phyloP scores from a whole-genome alignment of 1,140 invertebrate species.

The Pantala flavescens region DNA sequence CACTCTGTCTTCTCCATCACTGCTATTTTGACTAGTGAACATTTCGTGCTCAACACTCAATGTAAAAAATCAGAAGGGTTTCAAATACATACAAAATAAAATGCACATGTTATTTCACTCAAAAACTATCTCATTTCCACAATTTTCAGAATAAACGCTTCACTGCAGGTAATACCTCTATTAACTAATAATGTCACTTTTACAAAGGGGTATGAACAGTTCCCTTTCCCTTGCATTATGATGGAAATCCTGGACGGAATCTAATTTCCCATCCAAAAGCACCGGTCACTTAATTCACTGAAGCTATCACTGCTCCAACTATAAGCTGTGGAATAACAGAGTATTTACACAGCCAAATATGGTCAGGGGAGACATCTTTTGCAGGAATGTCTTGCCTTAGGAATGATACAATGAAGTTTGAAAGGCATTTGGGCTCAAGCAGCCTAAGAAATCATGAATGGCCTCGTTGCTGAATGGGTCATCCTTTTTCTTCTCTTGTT shows the following conservation, averaged over 20 bases:
- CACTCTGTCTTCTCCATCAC: too few relatives aligned
- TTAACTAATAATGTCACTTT: too few relatives aligned
- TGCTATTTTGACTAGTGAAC: not conserved
- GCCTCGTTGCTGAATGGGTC: constrained; percentile 1
- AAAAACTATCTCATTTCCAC: too few relatives aligned
- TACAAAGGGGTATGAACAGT: too few relatives aligned
- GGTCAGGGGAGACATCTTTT: constrained; percentile 1
- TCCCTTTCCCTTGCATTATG: too few relatives aligned
- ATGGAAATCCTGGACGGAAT: not conserved
- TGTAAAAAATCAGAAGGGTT: not conserved
- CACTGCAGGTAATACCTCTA: too few relatives aligned
- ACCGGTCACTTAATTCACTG: not conserved
- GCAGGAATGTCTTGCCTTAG: constrained; percentile 4
- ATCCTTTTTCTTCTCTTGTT: constrained; percentile 17
- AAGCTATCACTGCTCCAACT: not conserved
- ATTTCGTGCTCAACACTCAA: not conserved
- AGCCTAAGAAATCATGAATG: not conserved
- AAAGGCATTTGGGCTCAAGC: not conserved
- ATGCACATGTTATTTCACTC: not conserved
- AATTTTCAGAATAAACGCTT: too few relatives aligned
- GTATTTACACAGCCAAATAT: not conserved
- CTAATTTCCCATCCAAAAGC: not conserved
- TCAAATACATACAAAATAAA: not conserved
- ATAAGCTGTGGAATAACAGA: not conserved
- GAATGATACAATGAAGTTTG: not conserved